Conservation (phyloP, 2,797 vertebrate species). For the Rousettus madagascariensis region DNA sequence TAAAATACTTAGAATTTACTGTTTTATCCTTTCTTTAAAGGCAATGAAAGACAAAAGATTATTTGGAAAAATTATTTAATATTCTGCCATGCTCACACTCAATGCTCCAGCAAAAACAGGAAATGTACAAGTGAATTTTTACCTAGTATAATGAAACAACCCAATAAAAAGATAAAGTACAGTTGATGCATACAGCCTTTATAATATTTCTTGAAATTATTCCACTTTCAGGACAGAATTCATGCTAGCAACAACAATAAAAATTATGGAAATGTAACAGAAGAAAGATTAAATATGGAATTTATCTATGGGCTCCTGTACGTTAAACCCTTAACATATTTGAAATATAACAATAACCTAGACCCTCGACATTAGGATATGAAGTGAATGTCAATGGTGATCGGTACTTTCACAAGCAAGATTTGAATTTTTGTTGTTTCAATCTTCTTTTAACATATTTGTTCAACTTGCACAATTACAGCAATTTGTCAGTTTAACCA, state of each 20-base stretch:
- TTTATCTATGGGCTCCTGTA: conserved; percentile 57
- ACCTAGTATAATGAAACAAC: conserved; percentile 57
- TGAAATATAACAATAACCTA: conserved; percentile 67
- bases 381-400: conserved; percentile 61
- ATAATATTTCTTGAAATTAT: conserved; percentile 65
- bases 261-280: conserved; percentile 66
- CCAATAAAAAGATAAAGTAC: conserved; percentile 67
- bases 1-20: conserved; percentile 52
- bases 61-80: conserved; percentile 23
- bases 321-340: conserved; percentile 62
- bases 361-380: conserved; percentile 30
- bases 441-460: conserved; percentile 28
- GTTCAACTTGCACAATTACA: background rate
- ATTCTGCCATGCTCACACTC: background rate
- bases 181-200: conserved; percentile 56
- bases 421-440: conserved; percentile 26
- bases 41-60: conserved; percentile 27
- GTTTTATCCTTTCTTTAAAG: conserved; percentile 5
- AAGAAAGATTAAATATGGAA: conserved; percentile 69
- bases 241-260: conserved; percentile 65
- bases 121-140: conserved; percentile 45
- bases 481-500: background rate
- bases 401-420: background rate
- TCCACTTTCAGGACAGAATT: conserved; percentile 67
- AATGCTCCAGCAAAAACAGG: background rate